phyloP scores from a whole-genome alignment of 23 tunicate genomes.

The Halocynthia roretzi region DNA sequence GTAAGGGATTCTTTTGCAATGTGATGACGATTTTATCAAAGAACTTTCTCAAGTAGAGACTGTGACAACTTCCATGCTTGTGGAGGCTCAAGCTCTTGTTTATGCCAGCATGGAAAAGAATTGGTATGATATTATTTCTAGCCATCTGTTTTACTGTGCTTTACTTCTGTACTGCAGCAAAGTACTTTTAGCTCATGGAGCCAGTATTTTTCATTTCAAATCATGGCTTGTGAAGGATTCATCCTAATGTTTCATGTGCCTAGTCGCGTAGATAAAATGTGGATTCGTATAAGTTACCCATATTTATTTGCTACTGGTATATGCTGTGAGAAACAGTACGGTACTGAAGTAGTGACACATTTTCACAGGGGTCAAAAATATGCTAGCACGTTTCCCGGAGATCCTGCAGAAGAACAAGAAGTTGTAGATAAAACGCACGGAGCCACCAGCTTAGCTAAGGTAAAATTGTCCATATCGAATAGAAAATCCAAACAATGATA shows the following conservation, averaged over 20 bases:
- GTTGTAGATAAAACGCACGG: neutral
- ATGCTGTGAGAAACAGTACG: too few relatives aligned
- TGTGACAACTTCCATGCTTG: slow-evolving; percentile 79
- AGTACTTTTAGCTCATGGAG: too few relatives aligned
- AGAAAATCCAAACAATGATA: neutral
- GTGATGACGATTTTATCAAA: slow-evolving; percentile 50
- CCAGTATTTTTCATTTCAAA: too few relatives aligned
- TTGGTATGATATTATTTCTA: slow-evolving; percentile 29
- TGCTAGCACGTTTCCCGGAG: slow-evolving; percentile 44
- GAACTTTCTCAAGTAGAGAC: slow-evolving; percentile 42
- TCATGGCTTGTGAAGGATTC: too few relatives aligned
- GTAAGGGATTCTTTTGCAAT: slow-evolving; percentile 64
- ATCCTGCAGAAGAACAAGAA: slow-evolving; percentile 10
- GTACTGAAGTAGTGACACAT: too few relatives aligned
- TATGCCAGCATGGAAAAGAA: slow-evolving; percentile 66
- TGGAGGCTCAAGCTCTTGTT: slow-evolving; percentile 37
- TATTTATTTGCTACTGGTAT: too few relatives aligned
- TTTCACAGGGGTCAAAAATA: slow-evolving; percentile 50
- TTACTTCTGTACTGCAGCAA: too few relatives aligned
- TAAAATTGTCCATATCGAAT: neutral
- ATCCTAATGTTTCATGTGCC: too few relatives aligned
- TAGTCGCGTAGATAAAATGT: too few relatives aligned
- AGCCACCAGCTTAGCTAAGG: too few relatives aligned
- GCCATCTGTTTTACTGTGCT: too few relatives aligned
- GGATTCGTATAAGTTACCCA: too few relatives aligned